phyloP scores from a whole-genome alignment of 2,113 vertebrate species.

The Scatophagus argus region DNA sequence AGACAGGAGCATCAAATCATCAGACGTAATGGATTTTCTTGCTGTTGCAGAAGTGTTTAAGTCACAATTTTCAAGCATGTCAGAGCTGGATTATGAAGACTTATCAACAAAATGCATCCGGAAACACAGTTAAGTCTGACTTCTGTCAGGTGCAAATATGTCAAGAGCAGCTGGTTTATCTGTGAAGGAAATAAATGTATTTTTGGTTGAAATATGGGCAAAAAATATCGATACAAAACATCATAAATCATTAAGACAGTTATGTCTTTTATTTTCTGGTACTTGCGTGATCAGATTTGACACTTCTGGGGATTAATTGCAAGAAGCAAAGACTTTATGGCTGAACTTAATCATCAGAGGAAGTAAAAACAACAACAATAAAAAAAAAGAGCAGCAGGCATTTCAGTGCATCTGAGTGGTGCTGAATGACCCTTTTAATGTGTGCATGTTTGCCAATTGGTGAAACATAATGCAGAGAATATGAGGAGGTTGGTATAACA shows the following conservation, averaged over 20 bases:
- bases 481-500: conserved; percentile 22
- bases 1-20: conserved; percentile 26
- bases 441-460: neutral
- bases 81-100: conserved; percentile 16
- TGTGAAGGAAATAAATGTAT: neutral
- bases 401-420: conserved; percentile 21
- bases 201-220: neutral
- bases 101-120: neutral
- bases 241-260: conserved; percentile 20
- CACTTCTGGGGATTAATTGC: neutral
- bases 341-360: conserved; percentile 11
- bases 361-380: too few relatives aligned
- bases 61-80: conserved; percentile 4
- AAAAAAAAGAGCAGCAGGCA: conserved; percentile 9
- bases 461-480: conserved; percentile 3
- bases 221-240: conserved; percentile 7
- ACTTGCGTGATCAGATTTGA: conserved; percentile 8
- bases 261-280: neutral
- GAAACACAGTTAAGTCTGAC: neutral
- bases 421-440: conserved; percentile 35
- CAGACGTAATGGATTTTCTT: neutral
- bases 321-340: conserved; percentile 17
- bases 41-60: neutral
- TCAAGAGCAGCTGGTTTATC: conserved; percentile 15
- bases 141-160: neutral